Conservation (phyloP, 2,113 vertebrate species). For the Alectura lathami region DNA sequence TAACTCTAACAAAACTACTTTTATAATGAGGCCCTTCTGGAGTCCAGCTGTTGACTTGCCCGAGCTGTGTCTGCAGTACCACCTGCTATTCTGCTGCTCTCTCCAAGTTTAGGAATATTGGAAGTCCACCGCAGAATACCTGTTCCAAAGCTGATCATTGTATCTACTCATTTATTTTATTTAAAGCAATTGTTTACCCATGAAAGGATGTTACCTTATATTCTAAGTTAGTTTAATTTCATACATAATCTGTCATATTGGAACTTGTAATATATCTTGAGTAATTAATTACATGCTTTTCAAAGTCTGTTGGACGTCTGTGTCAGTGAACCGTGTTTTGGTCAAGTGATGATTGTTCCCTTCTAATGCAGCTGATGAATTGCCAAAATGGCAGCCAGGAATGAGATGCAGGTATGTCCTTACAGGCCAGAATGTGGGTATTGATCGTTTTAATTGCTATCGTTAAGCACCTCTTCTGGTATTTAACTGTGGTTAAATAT, state of each 20-base stretch:
- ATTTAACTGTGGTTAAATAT: neutral
- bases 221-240: neutral
- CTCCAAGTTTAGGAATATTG: fast-evolving
- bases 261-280: neutral
- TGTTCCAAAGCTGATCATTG: fast-evolving
- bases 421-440: neutral
- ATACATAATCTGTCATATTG: neutral
- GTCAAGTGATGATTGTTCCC: neutral
- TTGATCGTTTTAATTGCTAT: neutral
- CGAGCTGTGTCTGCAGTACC: fast-evolving
- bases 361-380: slow-evolving; percentile 18
- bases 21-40: fast-evolving
- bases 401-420: slow-evolving; percentile 72
- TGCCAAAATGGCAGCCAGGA: slow-evolving; percentile 71
- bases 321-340: neutral
- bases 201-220: neutral
- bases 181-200: neutral
- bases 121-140: neutral
- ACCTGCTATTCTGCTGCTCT: neutral
- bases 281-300: neutral
- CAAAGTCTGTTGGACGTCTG: neutral
- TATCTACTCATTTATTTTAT: neutral
- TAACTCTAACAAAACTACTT: neutral
- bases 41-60: neutral
- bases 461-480: neutral